Evolutionary conservation across 2,888 invertebrate genomes (phyloP), one percentile per base, ranked within the genome.

Genomic region (Mycogona germanica): DNA sequence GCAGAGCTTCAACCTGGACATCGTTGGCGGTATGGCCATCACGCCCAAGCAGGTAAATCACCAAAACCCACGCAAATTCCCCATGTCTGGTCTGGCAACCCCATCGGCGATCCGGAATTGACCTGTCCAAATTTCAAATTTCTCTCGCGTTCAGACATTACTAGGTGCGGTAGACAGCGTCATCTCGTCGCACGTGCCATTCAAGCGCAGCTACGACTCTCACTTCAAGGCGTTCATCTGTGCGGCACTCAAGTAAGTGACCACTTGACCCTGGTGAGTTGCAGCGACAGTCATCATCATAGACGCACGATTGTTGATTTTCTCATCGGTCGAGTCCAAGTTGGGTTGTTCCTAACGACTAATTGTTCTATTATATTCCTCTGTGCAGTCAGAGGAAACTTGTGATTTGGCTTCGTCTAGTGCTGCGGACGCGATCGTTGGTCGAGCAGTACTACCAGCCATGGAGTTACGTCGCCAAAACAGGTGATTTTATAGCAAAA

Each of bases 201-300:
- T 95, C 64, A 95, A 96, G 68, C 77, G 97, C 64, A 93, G 92
- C 65, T 84, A 81, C 59, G 97, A 97, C 74, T 87, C 97, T 19
- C 95, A 96, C 73, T 96, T 97, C 67, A 98, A 98, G 72, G 97
- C 98, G 0, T 93, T 99, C 67, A 78, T 99, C 49, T 97, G 95
- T 72, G 85, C 92, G 28, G 97, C 88, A 28, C 75, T 98, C 42
- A 99, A 99, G 87, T 88, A 71, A 78, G 82, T 75, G 26, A n/a
- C n/a, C n/a, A n/a, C n/a, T 12, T 35, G 35, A 14, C 35, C 35
- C 35, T 14, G 35, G 35, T 35, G 35, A 12, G 14, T 35, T 12
- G 35, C 14, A 12, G 12, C 12, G 12, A 35, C 7, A 42, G 7
- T 19, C 9, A 19, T 12, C 21, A 21, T n/a, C n/a, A n/a, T n/a